These are phyloP conservation scores for Neria commutata DNA, from an alignment of 2,888 invertebrate genomes.

Conservation along the genomic window DNA sequence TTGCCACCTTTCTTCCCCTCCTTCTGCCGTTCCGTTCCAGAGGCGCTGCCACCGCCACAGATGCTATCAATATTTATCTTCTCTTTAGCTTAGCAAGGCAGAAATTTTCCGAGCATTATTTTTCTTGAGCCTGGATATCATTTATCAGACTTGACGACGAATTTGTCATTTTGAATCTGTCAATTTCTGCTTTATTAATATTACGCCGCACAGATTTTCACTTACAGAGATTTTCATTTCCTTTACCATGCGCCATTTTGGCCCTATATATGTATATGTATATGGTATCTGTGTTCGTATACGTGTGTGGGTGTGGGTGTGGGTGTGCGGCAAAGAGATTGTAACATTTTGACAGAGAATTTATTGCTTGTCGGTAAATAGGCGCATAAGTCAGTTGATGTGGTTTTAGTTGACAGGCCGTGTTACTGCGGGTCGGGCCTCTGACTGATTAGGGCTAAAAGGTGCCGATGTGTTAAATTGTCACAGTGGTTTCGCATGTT, in stretches of 20 bases:
- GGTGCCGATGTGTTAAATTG: not conserved
- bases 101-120: constrained; percentile 41
- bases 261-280: not conserved
- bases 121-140: constrained; percentile 49
- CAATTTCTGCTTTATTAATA: constrained; percentile 56
- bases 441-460: not conserved
- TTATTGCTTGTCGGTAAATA: constrained; percentile 43
- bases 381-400: constrained; percentile 39
- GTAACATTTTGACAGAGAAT: constrained; percentile 30
- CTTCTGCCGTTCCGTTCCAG: constrained; percentile 1
- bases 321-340: constrained; percentile 12
- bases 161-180: constrained; percentile 58
- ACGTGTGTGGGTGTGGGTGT: constrained; percentile 16
- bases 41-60: constrained; percentile 32
- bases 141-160: constrained; percentile 57
- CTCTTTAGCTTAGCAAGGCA: constrained; percentile 15
- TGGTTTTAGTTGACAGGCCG: constrained; percentile 36
- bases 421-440: not conserved
- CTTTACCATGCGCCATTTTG: not conserved
- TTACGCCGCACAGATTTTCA: constrained; percentile 44
- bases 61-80: constrained; percentile 51
- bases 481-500: no score
- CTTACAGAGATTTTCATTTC: constrained; percentile 39
- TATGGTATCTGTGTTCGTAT: not conserved
- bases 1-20: constrained; percentile 11